Conservation (phyloP, 1,140 invertebrate species). For the Saccostrea cuccullata region DNA sequence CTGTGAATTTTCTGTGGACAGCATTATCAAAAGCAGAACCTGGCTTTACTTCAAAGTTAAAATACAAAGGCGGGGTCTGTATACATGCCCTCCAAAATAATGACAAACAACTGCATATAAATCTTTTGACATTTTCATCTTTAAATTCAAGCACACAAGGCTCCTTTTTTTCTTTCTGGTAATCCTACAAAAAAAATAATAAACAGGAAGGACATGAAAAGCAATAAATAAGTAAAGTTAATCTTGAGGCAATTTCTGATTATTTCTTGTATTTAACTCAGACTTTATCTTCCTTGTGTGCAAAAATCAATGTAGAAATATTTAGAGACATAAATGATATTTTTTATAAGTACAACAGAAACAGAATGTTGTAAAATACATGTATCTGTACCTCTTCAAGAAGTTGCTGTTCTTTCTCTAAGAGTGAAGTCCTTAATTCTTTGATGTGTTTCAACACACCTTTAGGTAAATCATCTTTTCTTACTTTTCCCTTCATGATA, state of each 20-base stretch:
- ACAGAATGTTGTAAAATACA: neutral
- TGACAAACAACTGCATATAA: neutral
- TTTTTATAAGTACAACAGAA: no score
- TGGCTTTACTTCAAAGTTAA: conserved; percentile 3
- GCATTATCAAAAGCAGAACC: neutral
- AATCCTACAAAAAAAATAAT: no score
- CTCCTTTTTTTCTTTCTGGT: neutral
- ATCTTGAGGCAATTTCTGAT: no score
- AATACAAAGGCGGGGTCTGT: conserved; percentile 18
- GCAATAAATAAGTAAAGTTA: no score
- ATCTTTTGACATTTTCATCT: neutral
- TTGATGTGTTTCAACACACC: neutral
- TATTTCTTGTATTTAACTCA: no score
- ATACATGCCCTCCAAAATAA: conserved; percentile 28
- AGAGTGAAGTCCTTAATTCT: conserved; percentile 1
- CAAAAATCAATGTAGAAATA: no score
- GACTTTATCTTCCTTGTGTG: no score
- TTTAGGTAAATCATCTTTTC: neutral
- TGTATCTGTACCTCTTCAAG: conserved; percentile 13
- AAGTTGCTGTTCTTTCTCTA: neutral
- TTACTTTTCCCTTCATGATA: no score
- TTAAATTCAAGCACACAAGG: neutral
- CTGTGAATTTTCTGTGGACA: neutral
- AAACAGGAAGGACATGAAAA: no score
- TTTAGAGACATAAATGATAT: no score